Base-by-base conservation (phyloP, 1,140 invertebrate genomes). In the Pogonus chalceus region DNA sequence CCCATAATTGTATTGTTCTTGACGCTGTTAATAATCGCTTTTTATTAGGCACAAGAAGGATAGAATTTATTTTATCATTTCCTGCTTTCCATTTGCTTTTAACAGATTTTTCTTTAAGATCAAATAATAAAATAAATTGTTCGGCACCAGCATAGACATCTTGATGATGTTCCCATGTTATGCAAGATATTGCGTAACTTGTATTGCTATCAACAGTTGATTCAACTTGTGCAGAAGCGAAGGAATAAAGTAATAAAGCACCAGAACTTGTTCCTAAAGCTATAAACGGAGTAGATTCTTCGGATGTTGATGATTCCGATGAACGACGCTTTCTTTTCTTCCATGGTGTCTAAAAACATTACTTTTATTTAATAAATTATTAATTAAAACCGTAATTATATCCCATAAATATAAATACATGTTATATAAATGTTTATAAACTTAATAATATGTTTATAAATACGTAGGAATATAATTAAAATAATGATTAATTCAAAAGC, bases 221-320 rank as follows among this genome's bases (percentile, higher is more conserved):
- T 20, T 73, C 69, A 51, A 86, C 72, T 64, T 78, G 78, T 12
- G 76, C 82, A 66, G 79, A 78, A 14, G 75, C 61, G 39, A 85
- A 67, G 20, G 82, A 85, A 66, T 85, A 88, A 55, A 86, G 64
- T 20, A 82, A 69, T 16, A 88, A 73, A 56, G 74, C 72, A 35
- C 85, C 85, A 57, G 74, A 76, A 1, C 69, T 68, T 14, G 83
- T 85, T 23, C 84, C 85, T 58, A 88, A 65, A 1, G 80, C 81
- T 65, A 81, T 69, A 57, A 75, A 72, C 2, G 59, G 54, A 20
- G 39, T 50, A 16, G 49, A 46, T n/a, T 59, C 47, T 52, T 65
- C 60, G 20, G 67, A 70, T 26, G 53, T 51, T 20, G 52, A 26
- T n/a, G 59, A 64, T 0, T 37, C 31, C 21, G 64, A 59, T 21